phyloP scores from a whole-genome alignment of 2,797 vertebrate genomes.

The Pseudopleuronectes americanus region DNA sequence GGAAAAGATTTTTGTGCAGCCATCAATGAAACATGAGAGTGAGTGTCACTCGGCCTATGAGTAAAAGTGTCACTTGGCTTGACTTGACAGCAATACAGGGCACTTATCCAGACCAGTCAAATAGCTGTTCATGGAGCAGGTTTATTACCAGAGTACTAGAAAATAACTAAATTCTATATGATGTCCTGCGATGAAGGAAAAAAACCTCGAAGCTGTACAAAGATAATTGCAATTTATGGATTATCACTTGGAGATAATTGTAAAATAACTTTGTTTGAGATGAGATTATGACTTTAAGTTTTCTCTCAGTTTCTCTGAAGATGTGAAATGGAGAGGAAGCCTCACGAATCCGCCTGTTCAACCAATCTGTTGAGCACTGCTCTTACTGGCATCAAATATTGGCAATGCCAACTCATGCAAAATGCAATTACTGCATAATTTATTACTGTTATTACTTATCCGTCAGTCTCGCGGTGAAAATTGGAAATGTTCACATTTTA shows the following conservation, averaged over 20 bases:
- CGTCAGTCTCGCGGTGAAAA: slow-evolving; percentile 8
- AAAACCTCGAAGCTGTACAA: too few species aligned
- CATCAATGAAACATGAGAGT: slow-evolving; percentile 29
- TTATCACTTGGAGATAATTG: too few species aligned
- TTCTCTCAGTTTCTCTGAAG: not conserved
- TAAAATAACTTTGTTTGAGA: too few species aligned
- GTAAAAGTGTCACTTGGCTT: slow-evolving; percentile 13
- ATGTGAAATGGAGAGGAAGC: slow-evolving; percentile 7
- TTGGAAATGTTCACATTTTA: slow-evolving; percentile 2
- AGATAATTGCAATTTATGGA: too few species aligned
- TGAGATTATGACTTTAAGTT: too few species aligned
- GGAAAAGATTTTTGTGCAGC: slow-evolving; percentile 6
- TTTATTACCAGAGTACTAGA: too few species aligned
- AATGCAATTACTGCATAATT: slow-evolving; percentile 37
- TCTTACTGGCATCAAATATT: slow-evolving; percentile 25
- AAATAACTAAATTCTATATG: not conserved
- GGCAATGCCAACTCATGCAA: slow-evolving; percentile 11
- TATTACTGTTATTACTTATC: slow-evolving; percentile 19
- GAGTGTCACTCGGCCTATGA: not conserved
- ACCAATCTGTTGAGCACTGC: slow-evolving; percentile 23
- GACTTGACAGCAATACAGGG: not conserved
- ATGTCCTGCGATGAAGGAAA: not conserved
- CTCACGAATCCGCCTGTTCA: slow-evolving; percentile 19
- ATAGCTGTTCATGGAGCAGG: not conserved
- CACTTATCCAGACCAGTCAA: not conserved